Evolutionary conservation across 37 sponge, comb jelly and placozoan species (phyloP), one percentile per base, ranked within the genome.

Genomic region (Chondrilla cf. caribensis): DNA sequence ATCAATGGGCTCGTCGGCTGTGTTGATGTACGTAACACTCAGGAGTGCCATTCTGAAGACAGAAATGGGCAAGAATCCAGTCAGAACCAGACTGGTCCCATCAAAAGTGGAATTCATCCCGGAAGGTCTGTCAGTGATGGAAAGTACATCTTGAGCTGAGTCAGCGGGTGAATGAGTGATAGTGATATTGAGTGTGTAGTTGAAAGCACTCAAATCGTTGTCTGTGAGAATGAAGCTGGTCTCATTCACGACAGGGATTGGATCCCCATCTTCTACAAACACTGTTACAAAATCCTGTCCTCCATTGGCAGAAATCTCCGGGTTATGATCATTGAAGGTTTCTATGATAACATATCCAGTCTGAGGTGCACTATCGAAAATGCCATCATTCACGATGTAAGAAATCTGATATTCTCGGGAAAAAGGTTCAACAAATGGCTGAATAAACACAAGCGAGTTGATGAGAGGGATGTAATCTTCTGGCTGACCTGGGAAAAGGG

Each of bases 381-480:
- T 22, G 33, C 87, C 87, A 65, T 93, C 90, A 24, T 75, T 83
- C 8, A 90, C 94, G 25, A 77, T 79, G 83, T 83, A 93, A 17
- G 43, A 26, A 8, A 93, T 36, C 14, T 21, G 28, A 38, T 88
- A 89, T 14, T 8, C 17, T 33, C 58, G 37, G 4, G 70, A 24
- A 19, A 67, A 25, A 22, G 94, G 91, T 42, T 90, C 86, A 81
- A 18, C 33, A 31, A 83, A 77, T 24, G 94, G 72, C 33, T 81
- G 71, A 0, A 85, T 64, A 58, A 86, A 81, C 38, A 57, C 33
- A 5, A 93, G 54, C 1, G 94, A 87, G 75, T 93, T 82, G 41
- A 93, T 38, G 31, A 93, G 59, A 26, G 75, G 51, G 44, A 86
- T 86, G 79, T 93, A 93, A 15, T 84, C 77, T 21, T 39, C 57